Conservation (phyloP, 2,797 vertebrate genomes). For the Melanotaenia pygmaea region DNA sequence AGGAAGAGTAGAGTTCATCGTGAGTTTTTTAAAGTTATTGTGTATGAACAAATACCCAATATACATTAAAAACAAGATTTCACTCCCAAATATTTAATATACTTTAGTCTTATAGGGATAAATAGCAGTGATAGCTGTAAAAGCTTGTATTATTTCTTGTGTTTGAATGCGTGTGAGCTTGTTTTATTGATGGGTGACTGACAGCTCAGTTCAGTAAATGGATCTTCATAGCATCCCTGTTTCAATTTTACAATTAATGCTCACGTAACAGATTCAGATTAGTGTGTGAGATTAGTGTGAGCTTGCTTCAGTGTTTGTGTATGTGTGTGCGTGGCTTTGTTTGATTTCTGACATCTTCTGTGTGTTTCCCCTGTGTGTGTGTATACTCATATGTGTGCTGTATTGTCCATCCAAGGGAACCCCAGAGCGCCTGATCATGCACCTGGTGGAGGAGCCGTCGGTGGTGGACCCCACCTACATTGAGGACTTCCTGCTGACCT, state of each 20-base stretch:
- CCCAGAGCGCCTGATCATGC: constrained; percentile 94
- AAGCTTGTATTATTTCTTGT: not conserved
- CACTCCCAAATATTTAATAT: not conserved
- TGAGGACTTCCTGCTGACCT: constrained; percentile 96
- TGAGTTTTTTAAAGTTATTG: not conserved
- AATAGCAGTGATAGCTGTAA: not conserved
- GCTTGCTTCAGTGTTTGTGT: not conserved
- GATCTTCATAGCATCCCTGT: constrained; percentile 52
- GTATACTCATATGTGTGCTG: not conserved
- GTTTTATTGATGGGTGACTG: constrained; percentile 37
- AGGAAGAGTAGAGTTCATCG: not conserved
- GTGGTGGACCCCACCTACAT: constrained; percentile 98
- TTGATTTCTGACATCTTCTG: constrained; percentile 13
- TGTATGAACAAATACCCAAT: not conserved
- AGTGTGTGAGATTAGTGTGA: not conserved
- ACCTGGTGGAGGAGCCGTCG: constrained; percentile 97
- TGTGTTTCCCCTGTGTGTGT: not conserved
- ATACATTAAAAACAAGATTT: not conserved
- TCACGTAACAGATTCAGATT: constrained; percentile 33
- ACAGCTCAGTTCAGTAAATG: constrained; percentile 46
- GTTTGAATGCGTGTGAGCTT: constrained; percentile 1
- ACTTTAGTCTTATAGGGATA: not conserved
- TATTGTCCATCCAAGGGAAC: constrained; percentile 86
- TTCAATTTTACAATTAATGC: constrained; percentile 64
- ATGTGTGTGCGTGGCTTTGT: constrained; percentile 27